Percentiles rank a stretch among this genome's conserved stretches.
Conservation (phyloP, 2,113 vertebrate species). For the Silurus meridionalis region DNA sequence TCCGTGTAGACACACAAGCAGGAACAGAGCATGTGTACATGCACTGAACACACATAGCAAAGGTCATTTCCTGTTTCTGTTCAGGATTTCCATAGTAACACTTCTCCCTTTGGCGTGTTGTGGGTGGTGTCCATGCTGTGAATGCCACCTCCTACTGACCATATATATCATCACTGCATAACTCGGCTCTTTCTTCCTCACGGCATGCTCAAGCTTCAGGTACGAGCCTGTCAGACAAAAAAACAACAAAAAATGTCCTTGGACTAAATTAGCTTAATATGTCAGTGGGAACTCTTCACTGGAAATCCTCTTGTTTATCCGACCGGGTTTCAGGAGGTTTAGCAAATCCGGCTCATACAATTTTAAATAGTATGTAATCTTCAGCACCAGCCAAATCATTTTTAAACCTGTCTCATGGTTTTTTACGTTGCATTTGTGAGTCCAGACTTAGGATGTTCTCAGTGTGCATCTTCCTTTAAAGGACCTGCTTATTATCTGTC, state of each 20-base stretch:
- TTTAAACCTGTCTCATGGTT: background rate
- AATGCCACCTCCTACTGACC: background rate
- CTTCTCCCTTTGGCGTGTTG: background rate
- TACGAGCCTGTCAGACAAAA: background rate
- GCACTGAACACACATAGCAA: slow-evolving; percentile 36
- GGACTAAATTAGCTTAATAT: background rate
- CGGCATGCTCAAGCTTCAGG: background rate
- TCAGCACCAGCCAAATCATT: slow-evolving; percentile 19
- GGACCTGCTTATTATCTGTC: background rate
- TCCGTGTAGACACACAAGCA: slow-evolving; percentile 10
- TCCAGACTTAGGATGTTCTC: background rate
- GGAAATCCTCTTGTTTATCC: background rate
- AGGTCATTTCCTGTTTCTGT: slow-evolving; percentile 27
- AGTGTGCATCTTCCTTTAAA: background rate
- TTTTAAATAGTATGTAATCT: slow-evolving; percentile 4
- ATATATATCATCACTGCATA: background rate
- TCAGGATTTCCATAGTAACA: slow-evolving; percentile 29
- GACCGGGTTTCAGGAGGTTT: background rate
- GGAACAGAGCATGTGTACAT: background rate
- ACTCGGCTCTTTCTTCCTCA: background rate
- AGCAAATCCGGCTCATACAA: background rate
- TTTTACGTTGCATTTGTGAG: background rate
- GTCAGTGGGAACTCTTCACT: background rate
- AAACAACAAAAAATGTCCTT: background rate
- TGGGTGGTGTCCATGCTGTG: background rate